Base-by-base conservation (phyloP, 1,140 invertebrate species). In the Cydia strobilella region DNA sequence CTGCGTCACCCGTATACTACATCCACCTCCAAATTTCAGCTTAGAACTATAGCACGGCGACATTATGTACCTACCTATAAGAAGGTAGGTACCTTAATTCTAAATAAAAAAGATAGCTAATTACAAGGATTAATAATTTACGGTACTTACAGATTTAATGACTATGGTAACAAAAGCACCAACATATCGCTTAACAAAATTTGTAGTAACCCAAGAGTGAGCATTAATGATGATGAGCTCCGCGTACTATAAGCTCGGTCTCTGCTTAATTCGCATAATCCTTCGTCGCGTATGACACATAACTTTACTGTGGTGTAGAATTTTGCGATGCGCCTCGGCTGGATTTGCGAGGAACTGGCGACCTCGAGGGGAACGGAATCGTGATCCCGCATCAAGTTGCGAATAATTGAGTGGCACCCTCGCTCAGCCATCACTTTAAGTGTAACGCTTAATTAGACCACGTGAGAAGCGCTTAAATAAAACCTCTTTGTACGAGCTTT, bases 321-420 rank as follows among this genome's bases (percentile, higher is more conserved):
- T 87, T 89, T 90, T 88, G 82, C 82, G 79, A 78, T 81, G 81
- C 80, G 83, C 76, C 77, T 78, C 51, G 18, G 80, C 79, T 45
- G 81, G 86, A 88, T 90, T 85, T 90, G 83, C 77, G 75, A 75
- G 74, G 76, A 74, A 72, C 75, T 77, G 66, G 73, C 75, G 74
- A 59, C 74, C 75, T 54, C 73, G 77, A 74, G 62, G 51, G 63
- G 31, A 63, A 45, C 71, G 73, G n/a, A 73, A 51, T 72, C 89
- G 87, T 91, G 89, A 90, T 88, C 88, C 79, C 84, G 88, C 90
- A 91, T 91, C 85, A 75, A 84, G 84, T 88, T 87, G 83, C 84
- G 82, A 88, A 90, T 90, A 91, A 90, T 91, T 88, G 85, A 90
- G 85, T 84, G 84, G 83, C 82, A 81, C 85, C 84, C 84, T 82